These are phyloP conservation scores for Coenonympha arcania DNA, from an alignment of 2,888 invertebrate species.

Conservation along the genomic window DNA sequence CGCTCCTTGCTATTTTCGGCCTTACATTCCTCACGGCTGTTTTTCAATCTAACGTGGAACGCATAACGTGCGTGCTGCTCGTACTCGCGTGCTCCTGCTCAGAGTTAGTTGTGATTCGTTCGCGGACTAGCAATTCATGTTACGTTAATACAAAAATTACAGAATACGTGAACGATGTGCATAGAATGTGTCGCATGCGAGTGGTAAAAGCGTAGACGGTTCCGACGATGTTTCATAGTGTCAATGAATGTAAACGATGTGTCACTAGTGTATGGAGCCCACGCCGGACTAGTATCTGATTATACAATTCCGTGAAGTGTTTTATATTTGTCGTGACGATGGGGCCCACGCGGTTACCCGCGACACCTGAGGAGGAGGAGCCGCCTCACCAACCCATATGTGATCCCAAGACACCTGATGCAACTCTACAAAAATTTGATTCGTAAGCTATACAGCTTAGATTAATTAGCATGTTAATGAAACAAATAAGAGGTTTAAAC, in stretches of 20 bases:
- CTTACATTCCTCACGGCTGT: constrained; percentile 70
- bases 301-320: constrained; percentile 33
- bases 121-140: background rate
- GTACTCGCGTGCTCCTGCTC: constrained; percentile 65
- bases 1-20: constrained; percentile 72
- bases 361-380: constrained; percentile 63
- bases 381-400: constrained; percentile 40
- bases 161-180: background rate
- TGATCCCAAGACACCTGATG: constrained; percentile 45
- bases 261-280: constrained; percentile 40
- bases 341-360: constrained; percentile 63
- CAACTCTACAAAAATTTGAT: constrained; percentile 37
- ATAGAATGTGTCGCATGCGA: constrained; percentile 15
- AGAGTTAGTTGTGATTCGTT: constrained; percentile 5
- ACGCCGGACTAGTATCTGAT: constrained; percentile 50
- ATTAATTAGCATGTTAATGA: background rate
- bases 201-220: constrained; percentile 19
- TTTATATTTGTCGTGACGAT: constrained; percentile 31
- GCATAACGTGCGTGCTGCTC: constrained; percentile 64
- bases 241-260: constrained; percentile 42
- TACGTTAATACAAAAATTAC: too few species aligned
- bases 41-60: constrained; percentile 73
- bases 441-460: background rate
- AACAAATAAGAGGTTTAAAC: too few species aligned
- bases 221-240: constrained; percentile 41